phyloP scores from a whole-genome alignment of 2,113 vertebrate genomes.

The Dipodomys ordii region DNA sequence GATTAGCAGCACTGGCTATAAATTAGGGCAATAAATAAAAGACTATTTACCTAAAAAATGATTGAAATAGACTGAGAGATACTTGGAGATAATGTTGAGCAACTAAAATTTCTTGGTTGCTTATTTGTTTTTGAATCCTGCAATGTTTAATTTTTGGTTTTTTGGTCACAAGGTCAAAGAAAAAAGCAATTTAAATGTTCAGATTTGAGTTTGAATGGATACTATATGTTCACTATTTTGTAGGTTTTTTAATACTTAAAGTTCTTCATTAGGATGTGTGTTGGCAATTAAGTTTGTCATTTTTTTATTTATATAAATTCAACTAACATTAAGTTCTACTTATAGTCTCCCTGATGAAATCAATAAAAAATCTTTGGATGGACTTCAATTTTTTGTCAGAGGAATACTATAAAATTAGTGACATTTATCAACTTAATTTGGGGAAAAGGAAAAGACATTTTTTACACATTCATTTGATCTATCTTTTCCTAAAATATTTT shows the following conservation, averaged over 20 bases:
- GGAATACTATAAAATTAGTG: slow-evolving; percentile 28
- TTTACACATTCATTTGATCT: slow-evolving; percentile 12
- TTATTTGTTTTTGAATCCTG: background rate
- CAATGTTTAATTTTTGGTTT: background rate
- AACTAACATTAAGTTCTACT: background rate
- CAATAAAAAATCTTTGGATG: slow-evolving; percentile 8
- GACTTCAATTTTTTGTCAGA: slow-evolving; percentile 38
- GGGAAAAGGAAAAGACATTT: background rate
- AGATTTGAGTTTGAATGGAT: background rate
- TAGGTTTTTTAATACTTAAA: background rate
- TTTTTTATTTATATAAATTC: background rate
- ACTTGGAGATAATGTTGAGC: background rate
- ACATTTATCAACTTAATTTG: background rate
- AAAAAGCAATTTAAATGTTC: background rate
- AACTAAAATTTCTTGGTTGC: background rate
- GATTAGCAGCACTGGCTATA: background rate
- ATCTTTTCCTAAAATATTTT: slow-evolving; percentile 5
- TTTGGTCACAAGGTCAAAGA: background rate
- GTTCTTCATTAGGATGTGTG: slow-evolving; percentile 15
- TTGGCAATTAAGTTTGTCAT: slow-evolving; percentile 15
- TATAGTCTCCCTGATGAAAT: background rate
- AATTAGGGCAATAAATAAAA: background rate
- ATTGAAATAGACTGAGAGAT: background rate
- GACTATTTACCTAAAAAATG: background rate
- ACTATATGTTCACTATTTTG: background rate